Base-by-base conservation (phyloP, 2,113 vertebrate genomes). In the Scortum barcoo region DNA sequence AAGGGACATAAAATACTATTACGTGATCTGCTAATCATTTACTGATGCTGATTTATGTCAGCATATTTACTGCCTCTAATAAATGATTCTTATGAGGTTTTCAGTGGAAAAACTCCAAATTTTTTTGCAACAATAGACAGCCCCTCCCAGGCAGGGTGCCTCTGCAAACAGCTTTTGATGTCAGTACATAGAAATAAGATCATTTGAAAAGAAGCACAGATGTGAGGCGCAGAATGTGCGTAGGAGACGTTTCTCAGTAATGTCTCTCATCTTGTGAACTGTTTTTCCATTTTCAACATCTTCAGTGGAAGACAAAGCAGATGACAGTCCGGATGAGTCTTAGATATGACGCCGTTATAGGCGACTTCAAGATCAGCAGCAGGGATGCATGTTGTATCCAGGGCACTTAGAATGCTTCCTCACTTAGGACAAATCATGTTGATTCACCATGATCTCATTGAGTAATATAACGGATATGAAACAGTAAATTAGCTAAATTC, bases 371-470 rank as follows among this genome's bases (percentile, higher is more conserved):
- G 70, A 56, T 81, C 71, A 83, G 53, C 53, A 20, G 48, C 30
- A 53, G 7, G 11, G 48, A 16, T 10, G 24, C 7, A 38, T 67
- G 54, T 48, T 70, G 44, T 11, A 24, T 36, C 40, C 75, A 26
- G 16, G 13, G n/a, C 42, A 11, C 36, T 48, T 78, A n/a, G n/a
- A n/a, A n/a, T n/a, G n/a, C n/a, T n/a, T n/a, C n/a, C 44, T 68
- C 26, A 14, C 17, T 42, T 14, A 10, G 65, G 20, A 36, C 38
- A 26, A 86, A 72, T 84, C 87, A 84, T 24, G 51, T 44, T 71
- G 87, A 92, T 72, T 90, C 91, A 89, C 28, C 9, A 17, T 61
- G 5, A 22, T 50, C 48, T 80, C 65, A 36, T 24, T 76, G 30
- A 62, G 38, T 4, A 12, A 71, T 51, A n/a, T n/a, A n/a, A n/a